A percentile compares a stretch with the other conserved stretches of the same genome.
phyloP scores from a whole-genome alignment of 2,113 vertebrate genomes.

The Xenopus laevis region DNA sequence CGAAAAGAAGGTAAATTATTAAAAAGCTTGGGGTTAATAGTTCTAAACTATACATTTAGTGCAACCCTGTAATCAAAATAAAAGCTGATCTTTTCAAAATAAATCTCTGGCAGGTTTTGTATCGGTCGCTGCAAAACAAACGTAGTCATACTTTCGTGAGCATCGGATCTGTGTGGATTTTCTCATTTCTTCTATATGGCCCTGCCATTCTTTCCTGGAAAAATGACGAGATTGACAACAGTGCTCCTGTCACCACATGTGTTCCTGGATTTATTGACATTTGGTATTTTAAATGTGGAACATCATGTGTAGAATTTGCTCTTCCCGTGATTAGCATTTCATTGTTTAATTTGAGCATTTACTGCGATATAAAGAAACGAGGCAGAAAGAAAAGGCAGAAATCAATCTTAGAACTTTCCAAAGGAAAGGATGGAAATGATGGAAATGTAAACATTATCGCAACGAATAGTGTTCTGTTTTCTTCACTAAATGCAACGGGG shows the following conservation, averaged over 20 bases:
- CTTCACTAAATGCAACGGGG: no score
- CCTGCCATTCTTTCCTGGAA: slow-evolving; percentile 80
- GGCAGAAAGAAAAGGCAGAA: slow-evolving; percentile 49
- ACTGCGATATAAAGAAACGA: slow-evolving; percentile 72
- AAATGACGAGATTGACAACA: slow-evolving; percentile 38
- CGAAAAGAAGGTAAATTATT: no score
- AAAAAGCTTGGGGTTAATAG: no score
- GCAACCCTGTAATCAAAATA: no score
- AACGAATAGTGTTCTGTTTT: neutral
- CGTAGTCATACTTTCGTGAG: slow-evolving; percentile 62
- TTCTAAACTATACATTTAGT: no score
- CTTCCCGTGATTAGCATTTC: slow-evolving; percentile 74
- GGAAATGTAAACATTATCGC: neutral
- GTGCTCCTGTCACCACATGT: slow-evolving; percentile 51
- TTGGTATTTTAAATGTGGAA: slow-evolving; percentile 77
- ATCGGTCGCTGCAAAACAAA: slow-evolving; percentile 69
- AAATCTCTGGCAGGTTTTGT: slow-evolving; percentile 68
- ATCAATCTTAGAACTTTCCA: neutral
- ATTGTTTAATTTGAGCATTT: slow-evolving; percentile 84
- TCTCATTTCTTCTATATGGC: slow-evolving; percentile 81
- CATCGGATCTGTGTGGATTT: slow-evolving; percentile 78
- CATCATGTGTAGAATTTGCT: slow-evolving; percentile 81
- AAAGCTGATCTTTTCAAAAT: no score
- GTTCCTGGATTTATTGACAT: slow-evolving; percentile 70
- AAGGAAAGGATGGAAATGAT: neutral